Base-by-base conservation (phyloP, 2,888 invertebrate species). In the Eupsilia transversa region DNA sequence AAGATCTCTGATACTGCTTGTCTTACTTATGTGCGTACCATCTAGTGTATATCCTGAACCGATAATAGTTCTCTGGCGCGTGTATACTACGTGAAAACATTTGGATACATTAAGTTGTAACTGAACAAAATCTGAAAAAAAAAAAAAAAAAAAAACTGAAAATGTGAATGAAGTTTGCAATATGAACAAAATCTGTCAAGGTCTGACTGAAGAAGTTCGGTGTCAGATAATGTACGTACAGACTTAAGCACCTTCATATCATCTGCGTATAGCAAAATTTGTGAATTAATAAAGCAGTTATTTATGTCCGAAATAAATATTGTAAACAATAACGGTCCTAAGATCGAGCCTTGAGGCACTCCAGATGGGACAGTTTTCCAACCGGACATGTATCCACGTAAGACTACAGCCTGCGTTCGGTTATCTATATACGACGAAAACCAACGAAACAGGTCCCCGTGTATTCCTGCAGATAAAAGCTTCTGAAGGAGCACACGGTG, bases 281-380 rank as follows among this genome's bases (percentile, higher is more conserved):
- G 9, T 61, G 38, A 61, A 4, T 41, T 27, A 4, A 4, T 41
- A 20, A 61, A 27, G 41, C 20, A 60, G 35, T 60, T 38, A 1
- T 14, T 60, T 60, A 38, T 38, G 17, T 41, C 61, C 7, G 17
- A 27, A 17, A 61, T 41, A 63, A 43, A 27, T 43, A 30, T 43
- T 30, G 63, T 30, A 43, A 63, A 63, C 20, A 63, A 30, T 43
- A 63, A 43, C 63, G 43, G 43, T 12, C 43, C 27, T 30, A 65
- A n/a, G 14, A 33, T 49, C 5, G 46, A 33, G 14, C 23, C 14
- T 33, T 27, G 60, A 23, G 59, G 35, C 35, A 59, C 59, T 59
- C 12, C 30, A 10, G 27, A 63, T 63, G 43, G 30, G 41, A 43
- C 43, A 43, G 43, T 20, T 57, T 20, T 57, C 56, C 20, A 57